A percentile compares a stretch with the other conserved stretches of the same genome.
Evolutionary conservation across 2,113 vertebrate genomes (phyloP).

Genomic region (Cyprinus carpio): DNA sequence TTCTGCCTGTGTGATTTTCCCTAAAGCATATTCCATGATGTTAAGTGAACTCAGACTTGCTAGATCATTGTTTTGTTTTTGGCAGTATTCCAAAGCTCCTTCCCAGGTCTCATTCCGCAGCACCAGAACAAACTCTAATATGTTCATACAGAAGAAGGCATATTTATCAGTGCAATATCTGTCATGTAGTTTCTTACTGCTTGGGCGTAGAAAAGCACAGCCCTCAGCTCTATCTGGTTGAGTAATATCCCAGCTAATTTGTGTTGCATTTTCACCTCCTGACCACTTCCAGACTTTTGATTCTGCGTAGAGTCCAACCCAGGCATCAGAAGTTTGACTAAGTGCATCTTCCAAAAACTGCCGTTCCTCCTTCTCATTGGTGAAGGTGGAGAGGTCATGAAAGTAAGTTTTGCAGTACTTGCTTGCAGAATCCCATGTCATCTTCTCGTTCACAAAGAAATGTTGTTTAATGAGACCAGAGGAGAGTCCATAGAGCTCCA

Average conservation of each 20-base stretch:
- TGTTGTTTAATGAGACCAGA: background rate
- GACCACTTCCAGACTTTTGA: background rate
- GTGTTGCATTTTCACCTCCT: background rate
- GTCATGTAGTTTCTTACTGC: background rate
- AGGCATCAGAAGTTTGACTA: background rate
- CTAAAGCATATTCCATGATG: background rate
- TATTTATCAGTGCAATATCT: fast-evolving
- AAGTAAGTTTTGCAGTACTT: background rate
- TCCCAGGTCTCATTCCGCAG: background rate
- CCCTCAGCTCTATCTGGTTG: background rate
- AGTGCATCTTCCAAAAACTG: background rate
- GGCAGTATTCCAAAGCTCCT: conserved; percentile 27
- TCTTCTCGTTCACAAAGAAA: background rate
- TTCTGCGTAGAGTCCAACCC: conserved; percentile 2
- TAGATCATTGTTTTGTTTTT: conserved; percentile 9
- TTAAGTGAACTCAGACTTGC: conserved; percentile 2
- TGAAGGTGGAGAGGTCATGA: background rate
- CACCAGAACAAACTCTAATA: background rate
- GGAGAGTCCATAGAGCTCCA: background rate
- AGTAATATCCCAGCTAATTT: background rate
- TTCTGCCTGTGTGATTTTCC: background rate
- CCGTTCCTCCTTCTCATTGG: background rate
- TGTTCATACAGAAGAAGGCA: conserved; percentile 21
- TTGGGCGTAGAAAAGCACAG: background rate
- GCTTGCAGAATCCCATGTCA: background rate